Conservation (phyloP, 2,113 vertebrate species). For the Spea multiplicata region DNA sequence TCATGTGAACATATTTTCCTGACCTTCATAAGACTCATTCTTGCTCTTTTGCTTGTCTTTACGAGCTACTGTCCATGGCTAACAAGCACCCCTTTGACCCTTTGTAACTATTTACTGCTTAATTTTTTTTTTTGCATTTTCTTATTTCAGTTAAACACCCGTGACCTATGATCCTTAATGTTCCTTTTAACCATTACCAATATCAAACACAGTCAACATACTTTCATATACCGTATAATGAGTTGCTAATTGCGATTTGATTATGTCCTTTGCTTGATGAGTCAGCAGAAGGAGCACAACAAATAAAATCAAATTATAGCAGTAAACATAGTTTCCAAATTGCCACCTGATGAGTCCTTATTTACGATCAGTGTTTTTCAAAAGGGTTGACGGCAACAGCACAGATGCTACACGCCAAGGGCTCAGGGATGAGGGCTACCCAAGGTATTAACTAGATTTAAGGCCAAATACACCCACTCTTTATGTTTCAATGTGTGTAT, state of each 20-base stretch:
- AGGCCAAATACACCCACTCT: too few species aligned
- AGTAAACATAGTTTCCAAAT: slow-evolving; percentile 31
- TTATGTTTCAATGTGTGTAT: too few species aligned
- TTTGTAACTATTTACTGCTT: slow-evolving; percentile 32
- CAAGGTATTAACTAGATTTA: too few species aligned
- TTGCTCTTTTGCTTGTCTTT: slow-evolving; percentile 25
- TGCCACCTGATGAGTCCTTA: neutral
- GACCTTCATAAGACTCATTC: slow-evolving; percentile 36
- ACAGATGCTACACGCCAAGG: too few species aligned
- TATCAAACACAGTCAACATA: slow-evolving; percentile 36
- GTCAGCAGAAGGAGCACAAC: slow-evolving; percentile 24
- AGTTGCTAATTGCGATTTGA: slow-evolving; percentile 46
- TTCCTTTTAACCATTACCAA: slow-evolving; percentile 33
- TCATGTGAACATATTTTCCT: slow-evolving; percentile 45
- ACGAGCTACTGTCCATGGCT: slow-evolving; percentile 30
- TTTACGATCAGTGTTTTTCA: slow-evolving; percentile 5
- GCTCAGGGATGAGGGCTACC: too few species aligned
- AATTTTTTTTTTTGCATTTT: slow-evolving; percentile 16
- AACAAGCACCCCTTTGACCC: slow-evolving; percentile 41
- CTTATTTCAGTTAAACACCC: slow-evolving; percentile 29
- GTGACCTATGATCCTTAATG: slow-evolving; percentile 34
- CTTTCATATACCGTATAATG: slow-evolving; percentile 39
- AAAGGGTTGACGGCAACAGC: neutral
- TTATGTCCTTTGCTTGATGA: slow-evolving; percentile 39
- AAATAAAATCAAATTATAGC: slow-evolving; percentile 24